A percentile compares a stretch with the other conserved stretches of the same genome.
Evolutionary conservation across 1,140 invertebrate species (phyloP).

Genomic region (Sitobion miscanthi): DNA sequence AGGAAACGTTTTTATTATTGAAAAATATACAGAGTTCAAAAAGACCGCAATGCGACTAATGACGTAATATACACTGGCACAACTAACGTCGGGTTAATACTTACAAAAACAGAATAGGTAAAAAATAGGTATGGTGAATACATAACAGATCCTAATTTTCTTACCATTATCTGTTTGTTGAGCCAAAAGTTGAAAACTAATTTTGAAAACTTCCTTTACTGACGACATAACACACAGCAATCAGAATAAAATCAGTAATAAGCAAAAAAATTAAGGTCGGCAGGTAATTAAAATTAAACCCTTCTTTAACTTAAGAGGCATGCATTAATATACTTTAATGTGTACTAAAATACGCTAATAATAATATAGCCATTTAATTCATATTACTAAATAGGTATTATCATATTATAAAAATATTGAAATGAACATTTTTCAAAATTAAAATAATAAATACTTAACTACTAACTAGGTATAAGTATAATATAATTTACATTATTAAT

Average conservation of each 20-base stretch:
- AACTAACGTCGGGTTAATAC: neutral
- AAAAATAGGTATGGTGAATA: neutral
- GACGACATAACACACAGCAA: conserved; percentile 1
- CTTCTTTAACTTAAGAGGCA: neutral
- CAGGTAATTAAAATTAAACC: neutral
- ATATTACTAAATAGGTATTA: neutral
- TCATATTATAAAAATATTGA: no score
- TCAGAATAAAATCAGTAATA: neutral
- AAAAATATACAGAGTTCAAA: no score
- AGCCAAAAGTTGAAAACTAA: conserved; percentile 50
- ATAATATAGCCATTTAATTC: neutral
- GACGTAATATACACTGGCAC: no score
- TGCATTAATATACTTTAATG: neutral
- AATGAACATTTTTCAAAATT: neutral
- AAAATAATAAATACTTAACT: no score
- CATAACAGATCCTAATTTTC: neutral
- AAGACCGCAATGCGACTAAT: no score
- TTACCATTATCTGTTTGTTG: conserved; percentile 44
- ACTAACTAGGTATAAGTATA: no score
- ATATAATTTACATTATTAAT: no score
- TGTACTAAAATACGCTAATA: neutral
- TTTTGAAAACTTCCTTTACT: conserved; percentile 43
- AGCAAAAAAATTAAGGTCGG: neutral
- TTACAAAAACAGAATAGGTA: neutral
- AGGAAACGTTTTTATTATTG: no score